Percentiles rank a stretch among this genome's conserved stretches.
Conservation (phyloP, 2,797 vertebrate genomes). For the Pseudotriccus pelzelni region DNA sequence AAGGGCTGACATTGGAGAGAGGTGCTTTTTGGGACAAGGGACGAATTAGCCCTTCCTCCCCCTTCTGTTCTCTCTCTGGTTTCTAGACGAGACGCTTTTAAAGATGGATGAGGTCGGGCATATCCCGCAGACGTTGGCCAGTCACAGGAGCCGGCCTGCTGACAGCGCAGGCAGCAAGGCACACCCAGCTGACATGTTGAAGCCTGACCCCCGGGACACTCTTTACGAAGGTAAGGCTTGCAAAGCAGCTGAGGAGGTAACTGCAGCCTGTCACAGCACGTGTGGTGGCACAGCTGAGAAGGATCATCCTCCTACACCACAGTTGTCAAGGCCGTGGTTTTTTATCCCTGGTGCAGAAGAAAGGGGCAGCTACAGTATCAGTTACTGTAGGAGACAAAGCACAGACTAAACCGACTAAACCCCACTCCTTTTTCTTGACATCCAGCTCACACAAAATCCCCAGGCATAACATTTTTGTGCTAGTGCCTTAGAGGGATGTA, state of each 20-base stretch:
- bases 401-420: neutral
- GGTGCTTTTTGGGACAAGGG: neutral
- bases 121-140: slow-evolving; percentile 88
- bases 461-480: neutral
- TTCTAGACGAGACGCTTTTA: slow-evolving; percentile 84
- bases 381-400: neutral
- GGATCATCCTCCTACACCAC: rapidly evolving
- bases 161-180: neutral
- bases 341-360: neutral
- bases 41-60: neutral
- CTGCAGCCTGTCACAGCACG: neutral
- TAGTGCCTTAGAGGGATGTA: neutral
- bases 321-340: rapidly evolving
- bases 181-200: slow-evolving; percentile 84
- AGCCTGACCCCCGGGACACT: slow-evolving; percentile 85
- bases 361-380: neutral
- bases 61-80: neutral
- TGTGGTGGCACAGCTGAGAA: neutral
- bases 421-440: neutral
- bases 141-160: slow-evolving; percentile 36
- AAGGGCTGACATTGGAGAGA: neutral
- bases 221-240: slow-evolving; percentile 81
- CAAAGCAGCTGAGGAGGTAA: neutral
- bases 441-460: neutral
- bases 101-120: slow-evolving; percentile 85